Evolutionary conservation across 2,113 vertebrate genomes (phyloP).

Genomic region (pig (Sus scrofa)): DNA sequence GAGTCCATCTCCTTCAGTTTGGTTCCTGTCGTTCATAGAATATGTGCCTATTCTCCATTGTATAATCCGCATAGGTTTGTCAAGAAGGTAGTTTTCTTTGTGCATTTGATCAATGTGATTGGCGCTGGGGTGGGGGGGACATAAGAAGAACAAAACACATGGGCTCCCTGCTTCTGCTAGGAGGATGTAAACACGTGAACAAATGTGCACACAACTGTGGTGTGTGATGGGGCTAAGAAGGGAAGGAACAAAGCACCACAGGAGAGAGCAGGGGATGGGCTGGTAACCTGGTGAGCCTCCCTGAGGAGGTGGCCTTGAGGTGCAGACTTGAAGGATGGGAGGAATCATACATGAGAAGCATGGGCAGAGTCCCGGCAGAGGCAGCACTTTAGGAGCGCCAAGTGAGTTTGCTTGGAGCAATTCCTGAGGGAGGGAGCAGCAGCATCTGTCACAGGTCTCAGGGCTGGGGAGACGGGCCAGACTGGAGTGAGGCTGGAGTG

Average conservation of each 20-base stretch:
- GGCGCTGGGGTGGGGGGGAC: neutral
- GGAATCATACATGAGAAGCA: neutral
- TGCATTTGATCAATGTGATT: neutral
- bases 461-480: neutral
- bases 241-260: rapidly evolving
- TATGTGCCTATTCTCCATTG: neutral
- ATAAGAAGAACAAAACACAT: neutral
- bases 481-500: rapidly evolving
- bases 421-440: neutral
- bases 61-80: neutral
- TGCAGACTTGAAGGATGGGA: neutral
- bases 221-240: neutral
- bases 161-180: neutral
- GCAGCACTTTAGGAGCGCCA: neutral
- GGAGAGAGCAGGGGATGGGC: neutral
- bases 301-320: neutral
- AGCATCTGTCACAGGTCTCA: neutral
- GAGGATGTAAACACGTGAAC: neutral
- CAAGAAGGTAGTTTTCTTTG: constrained; percentile 15
- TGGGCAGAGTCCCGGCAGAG: neutral
- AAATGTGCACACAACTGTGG: rapidly evolving
- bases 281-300: neutral
- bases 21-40: neutral
- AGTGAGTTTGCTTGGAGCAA: neutral
- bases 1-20: neutral